These are phyloP conservation scores for Ceramica pisi DNA, from an alignment of 2,888 invertebrate genomes.

Conservation along the genomic window DNA sequence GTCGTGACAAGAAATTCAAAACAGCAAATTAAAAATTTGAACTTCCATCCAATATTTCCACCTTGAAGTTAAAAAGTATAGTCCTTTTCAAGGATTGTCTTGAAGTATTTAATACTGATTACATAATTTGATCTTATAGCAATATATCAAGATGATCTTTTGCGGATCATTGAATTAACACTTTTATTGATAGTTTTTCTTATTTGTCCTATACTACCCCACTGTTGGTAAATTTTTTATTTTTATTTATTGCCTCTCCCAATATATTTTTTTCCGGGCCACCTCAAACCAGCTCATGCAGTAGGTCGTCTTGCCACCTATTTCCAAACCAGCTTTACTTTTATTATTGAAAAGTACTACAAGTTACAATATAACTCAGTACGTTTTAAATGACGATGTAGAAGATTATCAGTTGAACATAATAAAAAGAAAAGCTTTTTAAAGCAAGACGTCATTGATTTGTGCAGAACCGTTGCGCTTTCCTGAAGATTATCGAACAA, in stretches of 20 bases:
- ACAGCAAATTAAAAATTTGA: conserved; percentile 17
- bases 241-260: no score
- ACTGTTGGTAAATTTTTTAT: no score
- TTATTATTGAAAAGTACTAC: neutral
- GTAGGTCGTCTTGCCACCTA: no score
- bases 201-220: no score
- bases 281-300: no score
- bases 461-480: conserved; percentile 85
- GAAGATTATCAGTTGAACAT: neutral
- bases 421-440: conserved; percentile 33
- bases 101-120: neutral
- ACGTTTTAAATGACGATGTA: conserved; percentile 9
- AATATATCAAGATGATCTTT: neutral
- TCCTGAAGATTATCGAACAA: conserved; percentile 82
- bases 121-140: no score
- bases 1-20: conserved; percentile 37
- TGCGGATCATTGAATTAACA: neutral
- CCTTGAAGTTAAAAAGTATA: neutral
- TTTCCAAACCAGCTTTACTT: no score
- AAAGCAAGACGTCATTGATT: conserved; percentile 61
- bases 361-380: neutral
- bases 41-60: conserved; percentile 1
- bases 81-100: neutral
- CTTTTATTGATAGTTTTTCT: neutral
- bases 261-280: no score